A percentile compares a stretch with the other conserved stretches of the same genome.
phyloP scores from a whole-genome alignment of 2,113 vertebrate species.

The Columba janthina region DNA sequence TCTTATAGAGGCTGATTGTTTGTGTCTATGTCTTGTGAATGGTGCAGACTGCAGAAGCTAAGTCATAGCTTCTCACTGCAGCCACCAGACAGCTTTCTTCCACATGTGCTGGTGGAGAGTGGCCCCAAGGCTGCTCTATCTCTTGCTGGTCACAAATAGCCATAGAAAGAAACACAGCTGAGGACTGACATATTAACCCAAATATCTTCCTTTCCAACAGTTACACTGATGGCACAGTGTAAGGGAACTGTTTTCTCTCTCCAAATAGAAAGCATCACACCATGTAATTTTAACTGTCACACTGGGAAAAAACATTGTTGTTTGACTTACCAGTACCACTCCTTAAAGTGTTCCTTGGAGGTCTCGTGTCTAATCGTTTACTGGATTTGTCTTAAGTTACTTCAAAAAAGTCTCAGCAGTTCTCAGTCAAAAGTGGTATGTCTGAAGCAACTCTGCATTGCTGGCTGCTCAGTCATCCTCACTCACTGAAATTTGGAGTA shows the following conservation, averaged over 20 bases:
- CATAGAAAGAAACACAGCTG: neutral
- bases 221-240: neutral
- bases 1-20: neutral
- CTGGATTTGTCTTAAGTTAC: neutral
- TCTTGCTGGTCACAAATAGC: neutral
- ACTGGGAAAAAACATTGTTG: neutral
- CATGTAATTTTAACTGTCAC: neutral
- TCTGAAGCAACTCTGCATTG: neutral
- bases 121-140: neutral
- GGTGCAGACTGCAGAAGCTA: neutral
- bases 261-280: neutral
- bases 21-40: neutral
- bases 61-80: neutral
- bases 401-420: neutral
- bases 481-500: neutral
- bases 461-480: neutral
- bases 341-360: neutral
- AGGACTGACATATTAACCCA: neutral
- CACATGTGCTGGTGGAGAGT: neutral
- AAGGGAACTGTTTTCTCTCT: neutral
- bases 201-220: neutral
- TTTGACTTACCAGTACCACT: neutral
- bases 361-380: neutral
- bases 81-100: neutral
- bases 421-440: neutral